Evolutionary conservation across 2,113 vertebrate species (phyloP).

Genomic region (Catagonus wagneri): DNA sequence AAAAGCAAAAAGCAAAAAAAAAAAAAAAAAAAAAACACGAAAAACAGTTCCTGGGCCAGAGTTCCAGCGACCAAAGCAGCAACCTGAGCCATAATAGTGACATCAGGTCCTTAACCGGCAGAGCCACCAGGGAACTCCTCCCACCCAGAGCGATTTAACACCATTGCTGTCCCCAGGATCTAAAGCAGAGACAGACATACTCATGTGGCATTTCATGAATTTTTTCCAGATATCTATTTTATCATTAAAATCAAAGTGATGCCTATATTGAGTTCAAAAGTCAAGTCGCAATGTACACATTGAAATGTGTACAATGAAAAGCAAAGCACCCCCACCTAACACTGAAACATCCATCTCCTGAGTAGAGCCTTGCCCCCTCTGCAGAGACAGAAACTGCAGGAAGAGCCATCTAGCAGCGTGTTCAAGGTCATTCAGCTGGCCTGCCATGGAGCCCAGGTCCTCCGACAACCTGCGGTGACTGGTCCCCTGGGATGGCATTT

Average conservation of each 20-base stretch:
- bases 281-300: background rate
- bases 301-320: background rate
- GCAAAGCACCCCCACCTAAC: background rate
- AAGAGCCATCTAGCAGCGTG: background rate
- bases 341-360: background rate
- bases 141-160: accelerated
- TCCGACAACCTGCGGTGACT: background rate
- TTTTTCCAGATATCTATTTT: background rate
- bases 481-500: background rate
- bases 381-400: background rate
- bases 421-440: background rate
- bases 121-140: too few relatives aligned
- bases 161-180: background rate
- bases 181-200: too few relatives aligned
- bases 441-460: background rate
- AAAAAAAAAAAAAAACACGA: too few relatives aligned
- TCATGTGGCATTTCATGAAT: background rate
- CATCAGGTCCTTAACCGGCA: too few relatives aligned
- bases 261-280: background rate
- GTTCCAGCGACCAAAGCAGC: too few relatives aligned
- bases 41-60: too few relatives aligned
- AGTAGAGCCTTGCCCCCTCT: background rate
- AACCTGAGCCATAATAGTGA: too few relatives aligned
- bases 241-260: background rate
- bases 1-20: too few relatives aligned